Conservation (phyloP, 2,888 invertebrate genomes). For the Drosophila barbarae region DNA sequence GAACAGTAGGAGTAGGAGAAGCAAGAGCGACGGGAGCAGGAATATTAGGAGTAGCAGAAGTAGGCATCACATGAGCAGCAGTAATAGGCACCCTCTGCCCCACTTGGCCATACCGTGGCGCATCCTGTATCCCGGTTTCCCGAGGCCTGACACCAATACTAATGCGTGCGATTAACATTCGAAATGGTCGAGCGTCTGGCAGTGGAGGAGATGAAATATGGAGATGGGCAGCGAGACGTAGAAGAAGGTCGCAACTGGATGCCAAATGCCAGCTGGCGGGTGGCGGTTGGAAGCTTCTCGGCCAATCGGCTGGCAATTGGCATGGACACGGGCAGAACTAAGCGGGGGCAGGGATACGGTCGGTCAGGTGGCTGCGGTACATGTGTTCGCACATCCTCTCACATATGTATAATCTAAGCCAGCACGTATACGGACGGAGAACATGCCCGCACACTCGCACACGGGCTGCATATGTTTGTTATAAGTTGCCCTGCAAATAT, state of each 20-base stretch:
- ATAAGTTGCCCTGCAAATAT: constrained; percentile 62
- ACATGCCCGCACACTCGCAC: constrained; percentile 21
- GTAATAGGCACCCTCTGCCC: not conserved
- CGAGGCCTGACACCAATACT: constrained; percentile 68
- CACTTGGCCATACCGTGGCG: constrained; percentile 40
- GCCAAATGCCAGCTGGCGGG: constrained; percentile 10
- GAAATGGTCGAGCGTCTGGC: constrained; percentile 43
- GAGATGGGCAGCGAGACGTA: constrained; percentile 6
- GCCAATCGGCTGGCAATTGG: constrained; percentile 53
- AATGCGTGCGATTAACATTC: constrained; percentile 71
- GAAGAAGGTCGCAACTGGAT: constrained; percentile 20
- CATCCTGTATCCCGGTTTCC: constrained; percentile 30
- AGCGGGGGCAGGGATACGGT: not conserved
- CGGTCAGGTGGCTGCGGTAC: constrained; percentile 46
- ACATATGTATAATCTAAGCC: constrained; percentile 46
- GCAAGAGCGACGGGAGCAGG: not conserved
- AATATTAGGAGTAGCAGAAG: too few species aligned
- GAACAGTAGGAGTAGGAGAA: not conserved
- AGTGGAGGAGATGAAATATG: constrained; percentile 10
- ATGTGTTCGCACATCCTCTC: constrained; percentile 13
- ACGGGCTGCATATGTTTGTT: constrained; percentile 60
- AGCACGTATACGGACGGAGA: constrained; percentile 32
- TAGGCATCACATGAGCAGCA: not conserved
- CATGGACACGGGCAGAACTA: constrained; percentile 33
- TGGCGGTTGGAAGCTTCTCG: constrained; percentile 4